Percentiles rank a stretch among this genome's conserved stretches.
Conservation (phyloP, 2,888 invertebrate genomes). For the Drosophila anomelani region DNA sequence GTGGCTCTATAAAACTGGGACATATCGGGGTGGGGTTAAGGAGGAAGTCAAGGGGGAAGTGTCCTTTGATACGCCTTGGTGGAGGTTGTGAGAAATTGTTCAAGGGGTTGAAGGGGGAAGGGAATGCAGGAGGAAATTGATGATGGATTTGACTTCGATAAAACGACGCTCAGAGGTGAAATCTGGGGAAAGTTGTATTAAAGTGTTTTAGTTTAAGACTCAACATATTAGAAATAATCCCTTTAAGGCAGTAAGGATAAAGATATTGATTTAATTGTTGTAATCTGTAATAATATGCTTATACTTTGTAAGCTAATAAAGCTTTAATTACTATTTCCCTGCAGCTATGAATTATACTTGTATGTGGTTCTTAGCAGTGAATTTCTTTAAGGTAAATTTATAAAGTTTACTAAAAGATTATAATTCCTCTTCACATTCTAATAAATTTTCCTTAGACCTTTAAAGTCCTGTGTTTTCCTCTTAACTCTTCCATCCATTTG, state of each 20-base stretch:
- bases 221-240: not conserved
- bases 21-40: constrained; percentile 6
- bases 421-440: no score
- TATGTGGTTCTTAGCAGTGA: not conserved
- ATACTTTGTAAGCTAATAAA: not conserved
- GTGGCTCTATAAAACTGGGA: constrained; percentile 33
- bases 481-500: constrained; percentile 58
- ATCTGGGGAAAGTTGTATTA: not conserved
- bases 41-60: constrained; percentile 22
- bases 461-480: not conserved
- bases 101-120: not conserved
- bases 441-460: not conserved
- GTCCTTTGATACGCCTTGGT: constrained; percentile 31
- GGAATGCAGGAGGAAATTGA: no score
- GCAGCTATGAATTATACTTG: not conserved
- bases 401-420: no score
- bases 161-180: constrained; percentile 2
- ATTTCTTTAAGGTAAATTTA: fast-evolving
- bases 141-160: constrained; percentile 26
- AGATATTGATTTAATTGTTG: not conserved
- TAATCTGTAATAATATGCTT: not conserved
- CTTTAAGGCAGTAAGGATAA: not conserved
- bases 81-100: constrained; percentile 13
- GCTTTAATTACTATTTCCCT: not conserved
- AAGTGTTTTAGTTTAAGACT: constrained; percentile 8